Percentiles rank a stretch among this genome's conserved stretches.
Evolutionary conservation across 2,888 invertebrate species (phyloP).

Genomic region (Vannuccia rotundouncinata): DNA sequence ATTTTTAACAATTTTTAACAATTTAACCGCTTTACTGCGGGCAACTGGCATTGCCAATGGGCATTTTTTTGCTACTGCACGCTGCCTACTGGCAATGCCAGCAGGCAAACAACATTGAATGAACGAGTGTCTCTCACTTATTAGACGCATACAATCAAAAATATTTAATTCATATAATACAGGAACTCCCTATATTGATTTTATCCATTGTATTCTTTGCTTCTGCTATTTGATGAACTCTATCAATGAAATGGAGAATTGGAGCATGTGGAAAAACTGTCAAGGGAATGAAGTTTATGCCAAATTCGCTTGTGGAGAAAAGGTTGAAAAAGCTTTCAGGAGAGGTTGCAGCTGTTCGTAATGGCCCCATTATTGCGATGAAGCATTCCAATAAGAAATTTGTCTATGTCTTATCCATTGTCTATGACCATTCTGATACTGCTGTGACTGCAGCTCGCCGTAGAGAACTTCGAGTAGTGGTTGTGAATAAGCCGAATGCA

Average conservation of each 20-base stretch:
- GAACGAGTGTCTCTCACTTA: not conserved
- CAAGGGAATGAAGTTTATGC: slow-evolving; percentile 26
- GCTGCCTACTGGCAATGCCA: not conserved
- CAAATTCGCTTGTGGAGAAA: not conserved
- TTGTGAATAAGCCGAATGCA: too few relatives aligned
- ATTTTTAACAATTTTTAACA: too few relatives aligned
- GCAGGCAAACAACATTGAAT: not conserved
- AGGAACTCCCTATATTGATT: not conserved
- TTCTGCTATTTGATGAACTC: not conserved
- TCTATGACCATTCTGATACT: too few relatives aligned
- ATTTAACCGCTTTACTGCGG: not conserved
- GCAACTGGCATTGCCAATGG: not conserved
- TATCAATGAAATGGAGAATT: not conserved
- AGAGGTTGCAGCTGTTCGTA: slow-evolving; percentile 2
- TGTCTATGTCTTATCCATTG: not conserved
- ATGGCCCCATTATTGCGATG: not conserved
- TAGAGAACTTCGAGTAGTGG: too few relatives aligned
- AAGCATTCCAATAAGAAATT: slow-evolving; percentile 2
- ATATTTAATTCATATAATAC: too few relatives aligned
- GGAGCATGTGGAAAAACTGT: slow-evolving; percentile 1
- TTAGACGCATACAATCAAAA: not conserved
- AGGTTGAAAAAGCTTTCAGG: slow-evolving; percentile 17
- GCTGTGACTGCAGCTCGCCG: too few relatives aligned
- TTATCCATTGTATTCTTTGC: not conserved
- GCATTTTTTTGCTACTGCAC: not conserved